A percentile compares a stretch with the other conserved stretches of the same genome.
These are phyloP conservation scores for Drosophila tani DNA, from an alignment of 1,140 invertebrate genomes.

Conservation along the genomic window DNA sequence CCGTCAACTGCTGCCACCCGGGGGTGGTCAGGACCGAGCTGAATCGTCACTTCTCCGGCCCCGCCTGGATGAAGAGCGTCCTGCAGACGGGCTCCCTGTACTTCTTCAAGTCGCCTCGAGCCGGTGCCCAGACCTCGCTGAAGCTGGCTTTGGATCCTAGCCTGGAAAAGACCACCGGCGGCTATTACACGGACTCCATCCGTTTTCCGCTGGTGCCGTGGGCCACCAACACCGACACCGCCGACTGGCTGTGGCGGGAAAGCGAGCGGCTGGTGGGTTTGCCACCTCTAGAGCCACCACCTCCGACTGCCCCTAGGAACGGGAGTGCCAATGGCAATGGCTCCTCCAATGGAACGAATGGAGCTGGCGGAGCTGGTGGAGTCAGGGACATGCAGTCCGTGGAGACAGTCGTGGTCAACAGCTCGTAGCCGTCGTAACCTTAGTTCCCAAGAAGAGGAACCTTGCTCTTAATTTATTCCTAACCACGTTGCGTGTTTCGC, in stretches of 20 bases:
- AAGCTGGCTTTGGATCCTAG: conserved; percentile 90
- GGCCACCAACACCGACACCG: conserved; percentile 85
- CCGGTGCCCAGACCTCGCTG: conserved; percentile 92
- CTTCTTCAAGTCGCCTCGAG: conserved; percentile 87
- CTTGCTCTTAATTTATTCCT: conserved; percentile 22
- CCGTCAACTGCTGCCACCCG: conserved; percentile 90
- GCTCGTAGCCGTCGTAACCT: conserved; percentile 28
- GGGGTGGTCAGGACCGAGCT: conserved; percentile 91
- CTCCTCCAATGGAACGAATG: conserved; percentile 1
- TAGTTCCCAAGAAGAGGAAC: conserved; percentile 6
- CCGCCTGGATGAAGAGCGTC: conserved; percentile 55
- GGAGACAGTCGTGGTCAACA: conserved; percentile 64
- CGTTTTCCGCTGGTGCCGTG: conserved; percentile 61
- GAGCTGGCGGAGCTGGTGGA: conserved; percentile 6
- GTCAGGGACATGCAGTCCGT: conserved; percentile 37
- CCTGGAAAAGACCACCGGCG: conserved; percentile 89
- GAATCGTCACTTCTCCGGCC: conserved; percentile 87
- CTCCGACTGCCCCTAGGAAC: not conserved
- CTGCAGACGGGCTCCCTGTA: conserved; percentile 45
- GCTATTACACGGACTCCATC: conserved; percentile 87
- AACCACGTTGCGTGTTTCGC: conserved; percentile 14
- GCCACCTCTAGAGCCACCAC: conserved; percentile 46
- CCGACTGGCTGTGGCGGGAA: conserved; percentile 90
- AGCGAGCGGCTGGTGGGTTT: conserved; percentile 78
- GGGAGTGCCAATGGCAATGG: conserved; percentile 36